Evolutionary conservation across 2,797 vertebrate genomes (phyloP).

Genomic region (Miichthys miiuy): DNA sequence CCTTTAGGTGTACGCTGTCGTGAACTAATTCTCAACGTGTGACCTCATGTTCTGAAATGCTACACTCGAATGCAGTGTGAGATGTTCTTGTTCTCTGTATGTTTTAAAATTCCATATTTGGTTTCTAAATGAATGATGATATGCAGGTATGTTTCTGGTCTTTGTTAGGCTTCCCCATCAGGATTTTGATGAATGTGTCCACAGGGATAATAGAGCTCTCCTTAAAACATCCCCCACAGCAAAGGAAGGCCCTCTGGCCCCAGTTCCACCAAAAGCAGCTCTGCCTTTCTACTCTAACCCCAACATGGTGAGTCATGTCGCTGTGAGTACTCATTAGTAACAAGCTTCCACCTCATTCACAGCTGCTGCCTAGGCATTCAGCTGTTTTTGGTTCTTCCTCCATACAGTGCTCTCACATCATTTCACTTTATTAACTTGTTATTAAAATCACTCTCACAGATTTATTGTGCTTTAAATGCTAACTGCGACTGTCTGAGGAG

Average conservation of each 20-base stretch:
- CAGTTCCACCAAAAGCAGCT: slow-evolving; percentile 30
- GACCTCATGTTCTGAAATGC: too few relatives aligned
- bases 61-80: too few relatives aligned
- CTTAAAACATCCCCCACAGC: slow-evolving; percentile 38
- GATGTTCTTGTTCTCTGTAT: too few relatives aligned
- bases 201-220: slow-evolving; percentile 40
- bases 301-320: slow-evolving; percentile 41
- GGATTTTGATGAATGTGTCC: slow-evolving; percentile 52
- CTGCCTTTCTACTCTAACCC: slow-evolving; percentile 19
- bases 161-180: slow-evolving; percentile 62
- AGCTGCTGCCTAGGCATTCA: slow-evolving; percentile 16
- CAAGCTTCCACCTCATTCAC: slow-evolving; percentile 20
- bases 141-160: slow-evolving; percentile 20
- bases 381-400: neutral
- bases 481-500: too few relatives aligned
- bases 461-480: neutral
- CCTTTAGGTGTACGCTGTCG: too few relatives aligned
- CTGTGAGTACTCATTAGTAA: slow-evolving; percentile 37
- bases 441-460: neutral
- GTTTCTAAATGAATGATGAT: too few relatives aligned
- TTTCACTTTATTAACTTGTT: neutral
- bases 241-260: slow-evolving; percentile 41
- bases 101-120: too few relatives aligned
- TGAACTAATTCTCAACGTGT: too few relatives aligned
- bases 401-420: neutral